Conservation (phyloP, 2,797 vertebrate species). For the Champsocephalus gunnari region DNA sequence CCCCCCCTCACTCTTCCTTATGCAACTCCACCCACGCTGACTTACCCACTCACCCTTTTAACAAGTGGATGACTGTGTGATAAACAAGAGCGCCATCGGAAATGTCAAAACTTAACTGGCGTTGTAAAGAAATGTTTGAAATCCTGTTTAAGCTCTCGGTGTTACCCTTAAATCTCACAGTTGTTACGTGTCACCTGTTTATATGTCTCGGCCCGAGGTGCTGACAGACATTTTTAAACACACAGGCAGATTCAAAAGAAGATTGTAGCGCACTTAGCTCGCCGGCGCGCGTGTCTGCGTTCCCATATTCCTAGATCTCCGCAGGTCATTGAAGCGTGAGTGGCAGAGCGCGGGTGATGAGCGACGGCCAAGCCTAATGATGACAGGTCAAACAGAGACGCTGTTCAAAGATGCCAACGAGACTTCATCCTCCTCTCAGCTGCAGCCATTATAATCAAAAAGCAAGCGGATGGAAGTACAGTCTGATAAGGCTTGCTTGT, state of each 20-base stretch:
- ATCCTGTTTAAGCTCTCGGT: conserved; percentile 39
- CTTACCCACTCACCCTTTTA: conserved; percentile 64
- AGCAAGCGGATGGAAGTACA: conserved; percentile 39
- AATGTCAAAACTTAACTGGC: conserved; percentile 53
- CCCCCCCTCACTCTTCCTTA: conserved; percentile 48
- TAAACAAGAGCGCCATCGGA: conserved; percentile 56
- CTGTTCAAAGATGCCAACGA: conserved; percentile 77
- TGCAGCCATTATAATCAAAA: conserved; percentile 52
- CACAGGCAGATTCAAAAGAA: conserved; percentile 63
- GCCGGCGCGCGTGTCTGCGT: conserved; percentile 44
- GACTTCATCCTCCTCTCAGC: conserved; percentile 69
- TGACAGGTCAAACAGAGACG: conserved; percentile 80
- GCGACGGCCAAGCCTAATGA: conserved; percentile 79
- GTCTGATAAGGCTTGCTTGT: conserved; percentile 55
- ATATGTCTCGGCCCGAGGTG: conserved; percentile 56
- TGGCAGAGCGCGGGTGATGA: conserved; percentile 73
- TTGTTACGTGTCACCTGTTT: conserved; percentile 75
- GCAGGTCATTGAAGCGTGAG: conserved; percentile 69
- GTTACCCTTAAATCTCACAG: conserved; percentile 56
- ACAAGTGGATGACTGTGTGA: conserved; percentile 66
- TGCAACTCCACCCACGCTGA: conserved; percentile 71
- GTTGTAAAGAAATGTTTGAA: conserved; percentile 40
- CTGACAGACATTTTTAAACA: conserved; percentile 74
- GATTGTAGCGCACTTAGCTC: conserved; percentile 62
- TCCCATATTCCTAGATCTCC: conserved; percentile 60